These are phyloP conservation scores for Scomber colias DNA, from an alignment of 2,113 vertebrate species.

Conservation along the genomic window DNA sequence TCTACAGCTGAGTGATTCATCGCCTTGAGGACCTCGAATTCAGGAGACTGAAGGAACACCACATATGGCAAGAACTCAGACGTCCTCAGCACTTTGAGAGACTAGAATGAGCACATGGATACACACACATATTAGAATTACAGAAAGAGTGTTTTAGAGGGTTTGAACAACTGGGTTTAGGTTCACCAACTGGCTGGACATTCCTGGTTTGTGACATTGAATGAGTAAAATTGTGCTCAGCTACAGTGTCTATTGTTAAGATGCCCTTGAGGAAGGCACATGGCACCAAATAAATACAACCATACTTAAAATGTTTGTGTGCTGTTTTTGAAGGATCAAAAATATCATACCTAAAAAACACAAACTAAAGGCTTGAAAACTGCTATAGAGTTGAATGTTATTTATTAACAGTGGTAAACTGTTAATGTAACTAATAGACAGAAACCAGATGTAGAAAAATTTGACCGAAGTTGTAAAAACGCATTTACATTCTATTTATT, in stretches of 20 bases:
- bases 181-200: neutral
- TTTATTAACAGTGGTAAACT: too few relatives aligned
- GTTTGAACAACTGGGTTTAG: neutral
- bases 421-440: too few relatives aligned
- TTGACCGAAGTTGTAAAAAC: too few relatives aligned
- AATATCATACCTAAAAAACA: too few relatives aligned
- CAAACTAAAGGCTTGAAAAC: too few relatives aligned
- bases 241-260: neutral
- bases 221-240: constrained; percentile 4
- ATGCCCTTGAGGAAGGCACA: constrained; percentile 33
- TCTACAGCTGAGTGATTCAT: constrained; percentile 92
- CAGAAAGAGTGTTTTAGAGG: neutral
- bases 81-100: constrained; percentile 94
- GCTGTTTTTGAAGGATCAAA: too few relatives aligned
- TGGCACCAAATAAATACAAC: constrained; percentile 10
- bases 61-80: constrained; percentile 96
- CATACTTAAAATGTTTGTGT: too few relatives aligned
- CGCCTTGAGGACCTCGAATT: constrained; percentile 90
- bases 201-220: neutral
- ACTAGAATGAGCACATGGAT: constrained; percentile 74
- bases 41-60: constrained; percentile 94
- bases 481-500: too few relatives aligned
- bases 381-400: too few relatives aligned
- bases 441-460: too few relatives aligned
- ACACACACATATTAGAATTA: neutral